Percentiles rank a stretch among this genome's conserved stretches.
Conservation (phyloP, 2,113 vertebrate genomes). For the Pterophyllum scalare region DNA sequence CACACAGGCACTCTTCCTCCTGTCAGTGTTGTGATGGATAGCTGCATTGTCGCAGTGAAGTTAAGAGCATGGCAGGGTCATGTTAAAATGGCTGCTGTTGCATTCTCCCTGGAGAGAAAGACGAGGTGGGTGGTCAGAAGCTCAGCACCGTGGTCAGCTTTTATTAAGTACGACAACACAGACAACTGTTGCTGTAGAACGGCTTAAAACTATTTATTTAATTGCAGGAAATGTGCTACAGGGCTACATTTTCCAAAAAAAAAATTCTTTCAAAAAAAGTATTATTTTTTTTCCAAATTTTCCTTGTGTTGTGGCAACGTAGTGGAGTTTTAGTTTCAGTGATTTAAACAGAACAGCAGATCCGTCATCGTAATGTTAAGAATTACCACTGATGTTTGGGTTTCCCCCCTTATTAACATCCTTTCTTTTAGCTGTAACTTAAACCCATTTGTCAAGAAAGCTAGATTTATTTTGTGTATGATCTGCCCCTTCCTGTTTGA, state of each 20-base stretch:
- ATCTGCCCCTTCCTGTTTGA: neutral
- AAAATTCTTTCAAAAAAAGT: neutral
- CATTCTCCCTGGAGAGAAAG: constrained; percentile 56
- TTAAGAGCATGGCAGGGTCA: constrained; percentile 65
- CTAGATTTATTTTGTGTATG: neutral
- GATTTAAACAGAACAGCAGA: neutral
- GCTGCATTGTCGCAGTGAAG: constrained; percentile 64
- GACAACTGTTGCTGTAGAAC: neutral
- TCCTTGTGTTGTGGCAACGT: neutral
- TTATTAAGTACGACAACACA: constrained; percentile 2
- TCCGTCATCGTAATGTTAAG: too few relatives aligned
- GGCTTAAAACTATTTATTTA: neutral
- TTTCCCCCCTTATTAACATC: neutral
- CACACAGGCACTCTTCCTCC: constrained; percentile 28
- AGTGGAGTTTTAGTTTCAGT: neutral
- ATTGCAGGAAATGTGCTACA: neutral
- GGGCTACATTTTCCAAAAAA: neutral
- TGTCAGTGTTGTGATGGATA: constrained; percentile 72
- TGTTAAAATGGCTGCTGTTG: constrained; percentile 64
- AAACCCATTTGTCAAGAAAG: neutral
- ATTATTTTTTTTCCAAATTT: neutral
- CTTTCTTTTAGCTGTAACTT: neutral
- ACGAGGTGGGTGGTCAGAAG: constrained; percentile 71
- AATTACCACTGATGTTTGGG: neutral
- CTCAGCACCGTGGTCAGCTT: constrained; percentile 1